Conservation (phyloP, 2,797 vertebrate genomes). For the Anisognathus igniventris region DNA sequence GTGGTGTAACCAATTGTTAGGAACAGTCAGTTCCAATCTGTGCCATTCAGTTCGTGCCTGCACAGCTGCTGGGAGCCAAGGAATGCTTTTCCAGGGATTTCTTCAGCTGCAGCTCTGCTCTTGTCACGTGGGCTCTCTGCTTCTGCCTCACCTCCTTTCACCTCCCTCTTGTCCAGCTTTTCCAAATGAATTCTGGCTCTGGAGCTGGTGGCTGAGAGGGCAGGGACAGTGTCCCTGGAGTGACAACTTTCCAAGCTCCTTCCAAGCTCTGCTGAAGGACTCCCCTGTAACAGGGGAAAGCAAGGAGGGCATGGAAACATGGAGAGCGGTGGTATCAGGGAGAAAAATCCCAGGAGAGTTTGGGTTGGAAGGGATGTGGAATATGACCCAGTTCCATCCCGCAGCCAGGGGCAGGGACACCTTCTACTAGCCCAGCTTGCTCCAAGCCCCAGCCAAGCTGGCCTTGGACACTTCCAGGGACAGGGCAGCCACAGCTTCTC, state of each 20-base stretch:
- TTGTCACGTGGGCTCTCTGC: background rate
- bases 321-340: background rate
- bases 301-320: accelerated
- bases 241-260: background rate
- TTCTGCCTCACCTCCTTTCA: constrained; percentile 26
- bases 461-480: background rate
- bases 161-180: background rate
- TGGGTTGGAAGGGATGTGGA: background rate
- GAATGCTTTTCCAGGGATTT: background rate
- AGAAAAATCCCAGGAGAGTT: background rate
- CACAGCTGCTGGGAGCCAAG: background rate
- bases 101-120: background rate
- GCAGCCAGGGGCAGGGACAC: too few species aligned
- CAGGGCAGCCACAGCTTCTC: background rate
- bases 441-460: background rate
- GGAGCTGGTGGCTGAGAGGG: background rate
- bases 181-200: background rate
- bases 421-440: accelerated
- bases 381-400: background rate
- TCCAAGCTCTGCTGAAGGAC: background rate
- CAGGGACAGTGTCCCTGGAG: background rate
- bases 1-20: background rate
- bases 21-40: background rate
- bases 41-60: background rate
- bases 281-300: accelerated